A percentile compares a stretch with the other conserved stretches of the same genome.
These are phyloP conservation scores for Eriosoma lanigerum DNA, from an alignment of 1,140 invertebrate species.

Conservation along the genomic window DNA sequence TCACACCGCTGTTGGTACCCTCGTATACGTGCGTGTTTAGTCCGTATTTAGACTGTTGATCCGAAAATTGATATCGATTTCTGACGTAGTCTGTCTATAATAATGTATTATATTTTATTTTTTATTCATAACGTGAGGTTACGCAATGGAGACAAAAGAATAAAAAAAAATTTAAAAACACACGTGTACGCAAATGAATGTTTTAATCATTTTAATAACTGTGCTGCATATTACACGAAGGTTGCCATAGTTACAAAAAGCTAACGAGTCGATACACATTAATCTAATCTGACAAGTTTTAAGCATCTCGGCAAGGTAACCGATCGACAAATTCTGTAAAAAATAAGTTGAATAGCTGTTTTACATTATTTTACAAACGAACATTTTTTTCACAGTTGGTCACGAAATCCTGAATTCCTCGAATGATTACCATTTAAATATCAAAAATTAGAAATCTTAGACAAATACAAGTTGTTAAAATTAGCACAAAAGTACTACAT, in stretches of 20 bases:
- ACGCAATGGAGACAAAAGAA: neutral
- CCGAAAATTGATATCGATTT: conserved; percentile 14
- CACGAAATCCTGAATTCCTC: neutral
- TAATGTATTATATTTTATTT: too few relatives aligned
- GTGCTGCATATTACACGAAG: neutral
- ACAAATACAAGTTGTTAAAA: too few relatives aligned
- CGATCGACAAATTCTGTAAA: neutral
- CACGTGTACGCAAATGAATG: conserved; percentile 3
- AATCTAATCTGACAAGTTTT: neutral
- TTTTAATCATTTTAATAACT: conserved; percentile 10
- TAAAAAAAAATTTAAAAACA: conserved; percentile 1
- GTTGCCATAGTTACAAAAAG: conserved; percentile 26
- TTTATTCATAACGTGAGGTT: conserved; percentile 7
- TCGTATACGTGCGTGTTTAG: conserved; percentile 8
- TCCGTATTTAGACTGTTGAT: conserved; percentile 20
- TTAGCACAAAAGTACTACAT: too few relatives aligned
- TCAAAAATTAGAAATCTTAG: too few relatives aligned
- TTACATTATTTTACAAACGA: neutral
- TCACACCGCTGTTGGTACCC: too few relatives aligned
- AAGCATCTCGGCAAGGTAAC: neutral
- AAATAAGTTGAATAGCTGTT: neutral
- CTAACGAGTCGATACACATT: conserved; percentile 25
- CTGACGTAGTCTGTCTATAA: conserved; percentile 16
- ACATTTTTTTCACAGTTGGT: neutral
- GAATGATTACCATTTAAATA: neutral